These are phyloP conservation scores for Boulengeromyrus knoepffleri DNA, from an alignment of 2,113 vertebrate genomes.

Conservation along the genomic window DNA sequence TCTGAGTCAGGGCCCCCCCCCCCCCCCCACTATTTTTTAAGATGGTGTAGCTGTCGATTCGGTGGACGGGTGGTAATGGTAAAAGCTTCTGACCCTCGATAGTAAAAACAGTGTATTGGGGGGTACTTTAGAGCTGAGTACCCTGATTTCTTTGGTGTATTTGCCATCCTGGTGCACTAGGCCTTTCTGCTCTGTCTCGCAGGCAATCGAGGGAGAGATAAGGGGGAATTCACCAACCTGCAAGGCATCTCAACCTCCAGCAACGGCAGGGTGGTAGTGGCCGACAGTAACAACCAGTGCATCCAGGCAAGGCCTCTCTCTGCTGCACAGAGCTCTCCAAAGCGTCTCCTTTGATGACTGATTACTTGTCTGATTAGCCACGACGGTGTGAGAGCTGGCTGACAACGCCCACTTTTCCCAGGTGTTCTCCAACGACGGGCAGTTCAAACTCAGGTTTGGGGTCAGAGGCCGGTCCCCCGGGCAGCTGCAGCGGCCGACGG, in stretches of 20 bases:
- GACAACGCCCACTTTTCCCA: constrained; percentile 29
- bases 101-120: neutral
- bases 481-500: constrained; percentile 91
- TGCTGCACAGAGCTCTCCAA: neutral
- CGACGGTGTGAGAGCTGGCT: neutral
- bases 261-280: constrained; percentile 83
- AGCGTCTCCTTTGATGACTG: neutral
- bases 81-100: neutral
- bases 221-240: constrained; percentile 91
- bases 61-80: neutral
- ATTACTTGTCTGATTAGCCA: neutral
- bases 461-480: constrained; percentile 89
- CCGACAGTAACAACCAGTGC: constrained; percentile 96
- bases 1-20: neutral
- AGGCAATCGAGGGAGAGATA: constrained; percentile 86
- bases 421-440: constrained; percentile 92
- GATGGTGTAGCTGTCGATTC: neutral
- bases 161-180: neutral
- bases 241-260: constrained; percentile 87
- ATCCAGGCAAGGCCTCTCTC: constrained; percentile 60
- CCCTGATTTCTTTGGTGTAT: neutral
- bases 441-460: constrained; percentile 89
- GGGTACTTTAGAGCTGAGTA: neutral
- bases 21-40: neutral
- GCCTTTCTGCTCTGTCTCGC: neutral